Evolutionary conservation across 2,113 vertebrate genomes (phyloP).

Genomic region (Corythornis vintsioides): DNA sequence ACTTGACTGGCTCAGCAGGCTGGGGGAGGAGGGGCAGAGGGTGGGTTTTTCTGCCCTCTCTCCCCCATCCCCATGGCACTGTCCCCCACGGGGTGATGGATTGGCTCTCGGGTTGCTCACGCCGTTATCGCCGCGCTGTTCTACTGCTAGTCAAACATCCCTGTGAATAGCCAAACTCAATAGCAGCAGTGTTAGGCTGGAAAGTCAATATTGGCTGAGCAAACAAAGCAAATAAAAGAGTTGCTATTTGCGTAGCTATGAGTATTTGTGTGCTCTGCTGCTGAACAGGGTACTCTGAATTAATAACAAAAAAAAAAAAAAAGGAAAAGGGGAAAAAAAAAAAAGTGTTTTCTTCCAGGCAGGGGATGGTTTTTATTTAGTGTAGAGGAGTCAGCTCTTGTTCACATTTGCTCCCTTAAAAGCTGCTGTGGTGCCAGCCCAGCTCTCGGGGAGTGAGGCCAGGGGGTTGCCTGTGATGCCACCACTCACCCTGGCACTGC

Average conservation of each 20-base stretch:
- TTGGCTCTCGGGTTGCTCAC: slow-evolving; percentile 63
- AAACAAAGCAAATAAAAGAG: slow-evolving; percentile 85
- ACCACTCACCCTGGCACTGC: rapidly evolving
- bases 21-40: too few relatives aligned
- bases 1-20: slow-evolving; percentile 30
- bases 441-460: not conserved
- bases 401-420: rapidly evolving
- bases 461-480: not conserved
- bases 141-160: slow-evolving; percentile 86
- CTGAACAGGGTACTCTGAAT: slow-evolving; percentile 57
- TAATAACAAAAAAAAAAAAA: not conserved
- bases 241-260: slow-evolving; percentile 89
- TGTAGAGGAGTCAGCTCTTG: rapidly evolving
- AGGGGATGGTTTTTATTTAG: not conserved
- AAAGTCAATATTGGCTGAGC: slow-evolving; percentile 94
- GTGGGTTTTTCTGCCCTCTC: not conserved
- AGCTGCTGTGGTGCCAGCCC: rapidly evolving
- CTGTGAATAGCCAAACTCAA: slow-evolving; percentile 86
- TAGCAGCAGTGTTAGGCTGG: slow-evolving; percentile 84
- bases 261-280: slow-evolving; percentile 76
- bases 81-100: slow-evolving; percentile 56
- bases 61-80: not conserved
- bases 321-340: not conserved
- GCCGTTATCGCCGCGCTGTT: slow-evolving; percentile 79
- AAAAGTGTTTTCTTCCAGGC: not conserved